A percentile compares a stretch with the other conserved stretches of the same genome.
These are phyloP conservation scores for Cynodonichthys magdalenae DNA, from an alignment of 2,797 vertebrate species.

Conservation along the genomic window DNA sequence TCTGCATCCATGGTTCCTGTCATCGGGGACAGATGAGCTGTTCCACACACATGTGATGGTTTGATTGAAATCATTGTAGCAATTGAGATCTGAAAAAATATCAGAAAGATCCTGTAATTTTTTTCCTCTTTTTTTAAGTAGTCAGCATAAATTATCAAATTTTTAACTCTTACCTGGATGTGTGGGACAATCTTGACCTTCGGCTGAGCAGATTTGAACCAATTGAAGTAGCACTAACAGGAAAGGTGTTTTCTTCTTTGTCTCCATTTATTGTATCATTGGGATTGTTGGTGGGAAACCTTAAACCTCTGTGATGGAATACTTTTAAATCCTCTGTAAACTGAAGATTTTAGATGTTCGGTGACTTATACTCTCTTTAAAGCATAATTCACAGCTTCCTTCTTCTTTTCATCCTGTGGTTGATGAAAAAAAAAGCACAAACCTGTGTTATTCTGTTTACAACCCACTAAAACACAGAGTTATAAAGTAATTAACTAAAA, in stretches of 20 bases:
- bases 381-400: conserved; percentile 5
- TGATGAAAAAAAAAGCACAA: neutral
- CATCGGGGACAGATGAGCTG: neutral
- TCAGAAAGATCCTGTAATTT: neutral
- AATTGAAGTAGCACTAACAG: conserved; percentile 16
- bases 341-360: neutral
- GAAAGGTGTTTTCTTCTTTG: neutral
- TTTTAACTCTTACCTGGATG: neutral
- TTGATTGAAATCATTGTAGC: neutral
- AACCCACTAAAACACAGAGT: no score
- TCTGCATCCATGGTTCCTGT: neutral
- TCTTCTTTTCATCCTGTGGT: conserved; percentile 33
- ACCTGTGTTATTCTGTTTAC: neutral
- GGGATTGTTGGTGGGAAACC: neutral
- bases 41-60: conserved; percentile 14
- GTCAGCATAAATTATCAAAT: neutral
- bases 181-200: accelerated
- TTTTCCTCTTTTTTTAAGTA: no score
- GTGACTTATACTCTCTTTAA: neutral
- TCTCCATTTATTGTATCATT: conserved; percentile 32
- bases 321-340: neutral
- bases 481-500: no score
- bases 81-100: conserved; percentile 1
- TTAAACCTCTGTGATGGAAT: neutral
- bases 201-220: neutral